phyloP scores from a whole-genome alignment of 2,113 vertebrate species.

The Scartelaos histophorus region DNA sequence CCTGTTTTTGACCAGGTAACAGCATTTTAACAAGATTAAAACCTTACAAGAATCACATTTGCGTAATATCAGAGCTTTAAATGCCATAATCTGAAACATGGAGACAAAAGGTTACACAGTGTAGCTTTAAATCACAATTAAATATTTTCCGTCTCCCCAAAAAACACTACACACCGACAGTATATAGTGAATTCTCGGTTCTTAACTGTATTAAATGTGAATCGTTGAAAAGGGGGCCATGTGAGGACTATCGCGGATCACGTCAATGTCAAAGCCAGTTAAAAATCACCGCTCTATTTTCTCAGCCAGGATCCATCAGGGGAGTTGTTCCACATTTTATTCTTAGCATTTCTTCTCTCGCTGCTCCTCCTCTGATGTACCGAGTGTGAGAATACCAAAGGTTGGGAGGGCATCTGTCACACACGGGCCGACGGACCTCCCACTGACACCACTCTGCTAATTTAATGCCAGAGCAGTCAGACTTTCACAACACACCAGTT shows the following conservation, averaged over 20 bases:
- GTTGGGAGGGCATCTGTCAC: constrained; percentile 50
- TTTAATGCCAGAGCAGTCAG: constrained; percentile 45
- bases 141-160: too few relatives aligned
- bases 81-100: too few relatives aligned
- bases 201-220: background rate
- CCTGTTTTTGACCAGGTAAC: too few relatives aligned
- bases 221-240: background rate
- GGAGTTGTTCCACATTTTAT: constrained; percentile 80
- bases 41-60: too few relatives aligned
- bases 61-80: too few relatives aligned
- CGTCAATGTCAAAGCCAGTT: constrained; percentile 40
- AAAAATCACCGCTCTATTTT: constrained; percentile 69
- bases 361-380: constrained; percentile 50
- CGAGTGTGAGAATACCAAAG: constrained; percentile 63
- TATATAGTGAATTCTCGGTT: too few relatives aligned
- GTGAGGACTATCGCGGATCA: constrained; percentile 8
- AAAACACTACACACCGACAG: too few relatives aligned
- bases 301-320: constrained; percentile 44
- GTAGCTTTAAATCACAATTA: too few relatives aligned
- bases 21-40: too few relatives aligned
- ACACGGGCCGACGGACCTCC: constrained; percentile 42
- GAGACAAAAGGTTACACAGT: too few relatives aligned
- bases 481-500: constrained; percentile 8
- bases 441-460: constrained; percentile 12
- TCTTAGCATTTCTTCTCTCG: constrained; percentile 67